Evolutionary conservation across 2,888 invertebrate genomes (phyloP), one percentile per base, ranked within the genome.

Genomic region (Drosophila dives): DNA sequence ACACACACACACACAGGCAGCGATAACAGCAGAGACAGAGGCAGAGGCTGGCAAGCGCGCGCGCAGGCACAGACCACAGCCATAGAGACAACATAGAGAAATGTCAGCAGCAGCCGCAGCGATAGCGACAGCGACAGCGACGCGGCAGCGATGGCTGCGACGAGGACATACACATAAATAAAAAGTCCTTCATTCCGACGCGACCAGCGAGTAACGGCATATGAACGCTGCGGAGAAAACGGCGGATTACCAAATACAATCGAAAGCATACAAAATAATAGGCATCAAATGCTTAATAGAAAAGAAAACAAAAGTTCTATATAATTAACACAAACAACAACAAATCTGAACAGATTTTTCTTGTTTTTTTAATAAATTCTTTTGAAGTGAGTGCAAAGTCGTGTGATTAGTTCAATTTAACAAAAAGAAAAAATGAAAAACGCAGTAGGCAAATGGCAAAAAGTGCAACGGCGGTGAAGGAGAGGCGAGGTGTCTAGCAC

Each of bases 171-270:
- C 90, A 93, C 92, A 93, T 92, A 93, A 93, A 93, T 93, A 93
- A 92, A 93, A 92, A 92, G 91, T 92, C 91, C 91, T 93, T 92
- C 92, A 91, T 91, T 92, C 92, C 92, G 92, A 92, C 92, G 92
- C 92, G 92, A 92, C 89, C 89, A 90, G 92, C 92, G 92, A 92
- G 91, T 92, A 92, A 92, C 88, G 88, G 83, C 86, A 81, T 75
- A 87, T 72, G 77, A 85, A 78, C 78, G 80, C 80, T 77, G 75
- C 84, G 83, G 88, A 85, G 83, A 78, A 81, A 88, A 87, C 85
- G 82, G 71, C 72, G 87, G 75, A 86, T 81, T 75, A 74, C 60
- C 75, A 65, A 86, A 83, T 55, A 61, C 54, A 67, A 62, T 38
- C 55, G 54, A 40, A 74, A 59, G 54, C 54, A 69, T 48, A 67